phyloP scores from a whole-genome alignment of 2,797 vertebrate species.

The Avahi laniger region DNA sequence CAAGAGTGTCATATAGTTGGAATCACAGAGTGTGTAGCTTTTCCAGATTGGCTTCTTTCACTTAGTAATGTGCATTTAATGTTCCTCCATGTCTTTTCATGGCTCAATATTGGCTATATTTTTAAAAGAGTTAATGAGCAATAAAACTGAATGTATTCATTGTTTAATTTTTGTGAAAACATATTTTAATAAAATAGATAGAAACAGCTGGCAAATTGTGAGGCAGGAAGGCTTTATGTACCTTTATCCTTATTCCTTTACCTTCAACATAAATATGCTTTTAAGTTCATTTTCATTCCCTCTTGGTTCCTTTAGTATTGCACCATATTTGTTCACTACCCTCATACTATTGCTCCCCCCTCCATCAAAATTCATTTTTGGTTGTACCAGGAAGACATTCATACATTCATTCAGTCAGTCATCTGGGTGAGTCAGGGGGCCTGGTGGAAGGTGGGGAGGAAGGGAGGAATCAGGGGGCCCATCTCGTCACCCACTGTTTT shows the following conservation, averaged over 20 bases:
- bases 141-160: conserved; percentile 26
- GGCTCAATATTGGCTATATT: neutral
- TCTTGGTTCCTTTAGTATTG: neutral
- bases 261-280: conserved; percentile 61
- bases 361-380: neutral
- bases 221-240: neutral
- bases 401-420: neutral
- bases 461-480: neutral
- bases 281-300: conserved; percentile 1
- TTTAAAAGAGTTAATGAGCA: neutral
- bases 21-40: neutral
- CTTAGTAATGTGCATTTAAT: neutral
- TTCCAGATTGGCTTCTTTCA: neutral
- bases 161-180: neutral
- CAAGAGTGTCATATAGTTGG: neutral
- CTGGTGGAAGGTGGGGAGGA: neutral
- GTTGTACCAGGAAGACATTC: neutral
- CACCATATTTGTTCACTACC: neutral
- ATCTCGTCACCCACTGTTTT: neutral
- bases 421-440: neutral
- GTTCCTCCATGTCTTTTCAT: neutral
- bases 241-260: neutral
- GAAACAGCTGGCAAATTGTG: neutral
- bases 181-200: neutral
- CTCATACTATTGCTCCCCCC: too few relatives aligned